Conservation (phyloP, 2,888 invertebrate species). For the Agrenia bidenticulata region DNA sequence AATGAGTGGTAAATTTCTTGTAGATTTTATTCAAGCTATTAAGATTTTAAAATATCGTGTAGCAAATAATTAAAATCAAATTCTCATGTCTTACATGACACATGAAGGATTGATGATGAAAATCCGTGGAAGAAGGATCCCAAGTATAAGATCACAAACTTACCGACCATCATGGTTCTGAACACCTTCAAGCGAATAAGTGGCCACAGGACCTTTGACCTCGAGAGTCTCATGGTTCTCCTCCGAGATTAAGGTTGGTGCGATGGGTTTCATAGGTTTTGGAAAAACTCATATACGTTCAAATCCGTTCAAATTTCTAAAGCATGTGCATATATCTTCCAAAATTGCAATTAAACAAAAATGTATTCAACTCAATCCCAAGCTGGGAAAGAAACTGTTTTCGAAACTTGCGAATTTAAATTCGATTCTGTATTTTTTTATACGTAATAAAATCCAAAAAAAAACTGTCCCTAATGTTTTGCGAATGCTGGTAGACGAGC, state of each 20-base stretch:
- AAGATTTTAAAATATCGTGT: background rate
- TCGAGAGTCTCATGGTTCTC: slow-evolving; percentile 23
- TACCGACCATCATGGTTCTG: slow-evolving; percentile 29
- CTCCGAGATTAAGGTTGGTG: slow-evolving; percentile 24
- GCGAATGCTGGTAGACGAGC: too few species aligned
- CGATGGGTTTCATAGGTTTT: too few species aligned
- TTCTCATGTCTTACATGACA: background rate
- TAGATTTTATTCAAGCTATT: background rate
- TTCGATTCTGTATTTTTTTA: too few species aligned
- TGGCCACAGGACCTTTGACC: slow-evolving; percentile 25
- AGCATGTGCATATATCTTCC: too few species aligned
- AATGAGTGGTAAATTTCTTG: slow-evolving; percentile 18
- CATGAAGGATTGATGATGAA: slow-evolving; percentile 12
- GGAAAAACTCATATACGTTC: too few species aligned
- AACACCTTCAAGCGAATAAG: slow-evolving; percentile 21
- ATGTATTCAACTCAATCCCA: too few species aligned
- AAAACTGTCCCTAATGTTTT: too few species aligned
- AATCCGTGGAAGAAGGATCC: slow-evolving; percentile 24
- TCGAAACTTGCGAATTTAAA: too few species aligned
- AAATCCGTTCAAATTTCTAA: too few species aligned
- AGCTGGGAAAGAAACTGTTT: too few species aligned
- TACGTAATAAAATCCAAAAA: too few species aligned
- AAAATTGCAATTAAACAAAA: too few species aligned
- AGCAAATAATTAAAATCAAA: background rate
- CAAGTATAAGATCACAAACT: slow-evolving; percentile 11